Percentiles rank a stretch among this genome's conserved stretches.
Evolutionary conservation across 2,113 vertebrate genomes (phyloP).

Genomic region (Perognathus longimembris): DNA sequence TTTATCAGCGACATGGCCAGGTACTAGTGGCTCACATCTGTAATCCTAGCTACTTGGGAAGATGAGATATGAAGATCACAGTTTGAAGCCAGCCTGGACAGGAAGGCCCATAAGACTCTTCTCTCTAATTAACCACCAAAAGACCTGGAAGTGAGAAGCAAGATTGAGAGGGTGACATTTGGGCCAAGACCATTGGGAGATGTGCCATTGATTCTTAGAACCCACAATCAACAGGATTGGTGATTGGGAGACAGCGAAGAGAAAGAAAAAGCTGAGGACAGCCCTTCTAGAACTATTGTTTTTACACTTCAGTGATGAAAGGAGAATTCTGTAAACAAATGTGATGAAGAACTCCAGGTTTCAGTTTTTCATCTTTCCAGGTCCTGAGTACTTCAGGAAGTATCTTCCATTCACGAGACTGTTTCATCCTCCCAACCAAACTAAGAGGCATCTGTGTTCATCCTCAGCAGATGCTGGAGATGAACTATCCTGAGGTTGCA

Average conservation of each 20-base stretch:
- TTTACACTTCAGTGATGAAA: background rate
- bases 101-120: too few species aligned
- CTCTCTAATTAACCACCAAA: too few species aligned
- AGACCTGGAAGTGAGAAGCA: too few species aligned
- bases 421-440: background rate
- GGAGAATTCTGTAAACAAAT: background rate
- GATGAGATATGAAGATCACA: too few species aligned
- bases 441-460: too few species aligned
- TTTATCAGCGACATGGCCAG: constrained; percentile 12
- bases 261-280: background rate
- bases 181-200: background rate
- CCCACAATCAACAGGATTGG: background rate
- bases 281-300: background rate
- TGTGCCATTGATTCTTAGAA: background rate
- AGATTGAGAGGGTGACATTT: background rate
- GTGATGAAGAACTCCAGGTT: background rate
- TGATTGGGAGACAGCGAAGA: background rate
- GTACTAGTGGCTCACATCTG: too few species aligned
- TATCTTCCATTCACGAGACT: fast-evolving
- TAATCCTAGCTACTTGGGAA: too few species aligned
- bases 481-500: background rate
- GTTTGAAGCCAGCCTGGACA: too few species aligned
- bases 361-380: background rate
- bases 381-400: background rate
- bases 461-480: background rate